Percentiles rank a stretch among this genome's conserved stretches.
Conservation (phyloP, 2,888 invertebrate species). For the Machimus rusticus region DNA sequence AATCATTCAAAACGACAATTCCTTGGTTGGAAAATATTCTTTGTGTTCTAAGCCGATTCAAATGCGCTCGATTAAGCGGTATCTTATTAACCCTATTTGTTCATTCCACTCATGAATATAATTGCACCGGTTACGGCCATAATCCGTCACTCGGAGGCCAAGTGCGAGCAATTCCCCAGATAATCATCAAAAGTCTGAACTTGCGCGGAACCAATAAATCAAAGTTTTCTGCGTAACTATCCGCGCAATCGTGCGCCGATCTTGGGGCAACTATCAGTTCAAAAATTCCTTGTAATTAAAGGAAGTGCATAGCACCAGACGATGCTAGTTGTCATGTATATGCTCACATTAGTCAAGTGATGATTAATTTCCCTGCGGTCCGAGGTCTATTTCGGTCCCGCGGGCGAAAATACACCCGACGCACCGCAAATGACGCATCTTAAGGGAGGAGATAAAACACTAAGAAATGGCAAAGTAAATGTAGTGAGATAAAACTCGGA, state of each 20-base stretch:
- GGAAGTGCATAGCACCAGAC: constrained; percentile 8
- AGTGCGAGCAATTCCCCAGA: background rate
- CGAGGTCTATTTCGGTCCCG: constrained; percentile 10
- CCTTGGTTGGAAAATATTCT: background rate
- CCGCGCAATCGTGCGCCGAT: background rate
- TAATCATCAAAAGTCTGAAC: constrained; percentile 19
- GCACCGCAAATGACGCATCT: constrained; percentile 7
- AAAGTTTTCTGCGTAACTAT: background rate
- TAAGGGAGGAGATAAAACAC: background rate
- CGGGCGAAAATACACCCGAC: background rate
- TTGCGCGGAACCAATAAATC: constrained; percentile 4
- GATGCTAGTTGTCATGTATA: constrained; percentile 12
- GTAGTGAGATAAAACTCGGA: background rate
- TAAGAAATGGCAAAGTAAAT: constrained; percentile 4
- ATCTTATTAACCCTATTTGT: background rate
- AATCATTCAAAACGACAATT: background rate
- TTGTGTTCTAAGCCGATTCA: background rate
- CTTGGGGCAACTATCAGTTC: background rate
- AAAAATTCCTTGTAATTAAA: background rate
- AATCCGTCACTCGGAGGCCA: constrained; percentile 9
- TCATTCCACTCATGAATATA: background rate
- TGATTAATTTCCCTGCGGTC: constrained; percentile 19
- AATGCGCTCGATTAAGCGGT: background rate
- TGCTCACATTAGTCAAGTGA: constrained; percentile 21
- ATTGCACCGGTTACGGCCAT: background rate